Evolutionary conservation across 2,797 vertebrate genomes (phyloP).

Genomic region (Myiothlypis coronata): DNA sequence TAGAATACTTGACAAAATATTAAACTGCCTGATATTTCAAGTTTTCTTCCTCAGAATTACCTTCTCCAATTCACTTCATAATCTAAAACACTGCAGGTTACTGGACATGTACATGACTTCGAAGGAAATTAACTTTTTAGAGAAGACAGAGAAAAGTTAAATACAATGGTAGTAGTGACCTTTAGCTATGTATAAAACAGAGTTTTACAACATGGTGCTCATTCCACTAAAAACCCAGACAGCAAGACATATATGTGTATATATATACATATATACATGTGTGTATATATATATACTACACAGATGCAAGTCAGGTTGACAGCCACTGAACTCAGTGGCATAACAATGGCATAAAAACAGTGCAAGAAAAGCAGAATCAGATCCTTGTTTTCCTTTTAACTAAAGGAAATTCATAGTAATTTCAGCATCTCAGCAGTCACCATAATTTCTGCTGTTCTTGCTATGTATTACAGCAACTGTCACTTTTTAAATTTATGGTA

Average conservation of each 20-base stretch:
- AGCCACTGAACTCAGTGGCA: background rate
- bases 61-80: background rate
- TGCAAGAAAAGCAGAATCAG: background rate
- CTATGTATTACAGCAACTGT: background rate
- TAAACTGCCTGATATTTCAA: background rate
- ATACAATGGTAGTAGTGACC: background rate
- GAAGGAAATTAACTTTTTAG: background rate
- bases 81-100: background rate
- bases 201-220: background rate
- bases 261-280: background rate
- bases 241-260: too few relatives aligned
- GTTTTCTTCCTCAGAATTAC: background rate
- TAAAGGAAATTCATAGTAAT: background rate
- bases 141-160: background rate
- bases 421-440: background rate
- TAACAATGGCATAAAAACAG: background rate
- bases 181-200: background rate
- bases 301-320: background rate
- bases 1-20: background rate
- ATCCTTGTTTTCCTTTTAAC: background rate
- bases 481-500: slow-evolving; percentile 20
- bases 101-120: background rate
- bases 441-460: background rate
- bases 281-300: background rate
- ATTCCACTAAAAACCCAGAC: background rate